Evolutionary conservation across 2,797 vertebrate genomes (phyloP).

Genomic region (Harpagifer antarcticus): DNA sequence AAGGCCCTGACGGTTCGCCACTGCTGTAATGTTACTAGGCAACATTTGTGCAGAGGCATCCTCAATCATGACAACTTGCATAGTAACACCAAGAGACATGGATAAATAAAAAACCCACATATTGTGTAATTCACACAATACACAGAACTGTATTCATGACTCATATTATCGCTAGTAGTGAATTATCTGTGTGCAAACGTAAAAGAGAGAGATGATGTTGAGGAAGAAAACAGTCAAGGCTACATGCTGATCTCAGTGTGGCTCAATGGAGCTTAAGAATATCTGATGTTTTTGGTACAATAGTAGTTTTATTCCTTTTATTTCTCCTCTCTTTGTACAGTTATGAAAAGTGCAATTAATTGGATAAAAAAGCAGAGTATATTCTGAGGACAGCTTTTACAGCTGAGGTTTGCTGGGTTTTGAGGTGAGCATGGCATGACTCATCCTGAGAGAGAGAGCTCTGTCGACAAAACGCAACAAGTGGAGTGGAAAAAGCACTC

Average conservation of each 20-base stretch:
- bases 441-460: conserved; percentile 36
- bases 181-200: not conserved
- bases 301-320: not conserved
- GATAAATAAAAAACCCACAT: not conserved
- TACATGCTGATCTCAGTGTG: not conserved
- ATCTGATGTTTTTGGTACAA: not conserved
- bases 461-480: conserved; percentile 37
- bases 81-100: not conserved
- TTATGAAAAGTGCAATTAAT: conserved; percentile 2
- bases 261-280: not conserved
- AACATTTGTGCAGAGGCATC: not conserved
- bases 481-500: conserved; percentile 55
- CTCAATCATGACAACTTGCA: not conserved
- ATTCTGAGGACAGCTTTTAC: conserved; percentile 1
- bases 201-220: conserved; percentile 1
- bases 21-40: no score
- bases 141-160: not conserved
- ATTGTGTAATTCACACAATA: not conserved
- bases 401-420: conserved; percentile 19
- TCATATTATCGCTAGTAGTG: not conserved
- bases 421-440: conserved; percentile 32
- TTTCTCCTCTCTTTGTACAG: not conserved
- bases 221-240: not conserved
- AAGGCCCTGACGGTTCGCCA: no score
- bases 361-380: not conserved